These are phyloP conservation scores for Plutomurus gul DNA, from an alignment of 1,140 invertebrate genomes.

Conservation along the genomic window DNA sequence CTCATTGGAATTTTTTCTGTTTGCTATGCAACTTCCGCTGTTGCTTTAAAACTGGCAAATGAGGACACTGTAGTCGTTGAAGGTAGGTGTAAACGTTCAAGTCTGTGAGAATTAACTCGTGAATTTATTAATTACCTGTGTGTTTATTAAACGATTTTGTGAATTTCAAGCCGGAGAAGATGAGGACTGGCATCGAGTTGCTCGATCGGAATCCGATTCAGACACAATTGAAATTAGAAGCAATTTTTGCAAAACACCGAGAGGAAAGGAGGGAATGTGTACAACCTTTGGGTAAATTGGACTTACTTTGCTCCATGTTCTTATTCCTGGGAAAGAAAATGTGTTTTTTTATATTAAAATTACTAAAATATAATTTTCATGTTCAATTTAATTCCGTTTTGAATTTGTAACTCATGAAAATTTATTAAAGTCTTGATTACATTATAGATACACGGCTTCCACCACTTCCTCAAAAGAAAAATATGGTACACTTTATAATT, in stretches of 20 bases:
- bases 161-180: background rate
- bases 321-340: too few relatives aligned
- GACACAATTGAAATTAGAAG: background rate
- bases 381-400: too few relatives aligned
- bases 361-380: too few relatives aligned
- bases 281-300: too few relatives aligned
- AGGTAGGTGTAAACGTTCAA: too few relatives aligned
- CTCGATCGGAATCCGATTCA: background rate
- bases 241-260: background rate
- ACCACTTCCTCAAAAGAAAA: background rate
- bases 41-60: background rate
- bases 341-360: too few relatives aligned
- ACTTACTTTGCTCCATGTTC: too few relatives aligned
- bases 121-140: background rate
- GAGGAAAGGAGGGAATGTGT: background rate
- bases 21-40: background rate
- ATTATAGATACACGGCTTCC: background rate
- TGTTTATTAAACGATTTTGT: too few relatives aligned
- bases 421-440: too few relatives aligned
- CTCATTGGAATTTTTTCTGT: background rate
- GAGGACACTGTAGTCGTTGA: conserved; percentile 34
- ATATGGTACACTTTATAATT: background rate
- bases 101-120: too few relatives aligned
- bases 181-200: background rate
- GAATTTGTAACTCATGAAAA: too few relatives aligned